Conservation (phyloP, 2,888 invertebrate genomes). For the Carcina quercana region DNA sequence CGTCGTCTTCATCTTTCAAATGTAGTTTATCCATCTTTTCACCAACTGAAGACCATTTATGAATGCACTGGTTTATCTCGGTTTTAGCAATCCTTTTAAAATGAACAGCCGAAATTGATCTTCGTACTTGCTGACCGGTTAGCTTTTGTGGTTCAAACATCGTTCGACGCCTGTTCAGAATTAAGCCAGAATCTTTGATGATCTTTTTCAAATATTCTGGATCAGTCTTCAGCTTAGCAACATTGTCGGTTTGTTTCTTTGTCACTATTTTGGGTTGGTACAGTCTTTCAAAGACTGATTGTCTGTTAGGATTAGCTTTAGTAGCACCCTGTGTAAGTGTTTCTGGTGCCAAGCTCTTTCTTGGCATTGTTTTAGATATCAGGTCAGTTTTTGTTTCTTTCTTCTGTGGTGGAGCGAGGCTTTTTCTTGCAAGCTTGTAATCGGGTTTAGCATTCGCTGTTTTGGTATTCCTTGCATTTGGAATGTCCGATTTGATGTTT, state of each 20-base stretch:
- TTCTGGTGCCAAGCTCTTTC: slow-evolving; percentile 8
- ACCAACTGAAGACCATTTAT: slow-evolving; percentile 58
- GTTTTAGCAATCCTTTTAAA: slow-evolving; percentile 49
- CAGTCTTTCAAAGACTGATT: slow-evolving; percentile 55
- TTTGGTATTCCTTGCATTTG: neutral
- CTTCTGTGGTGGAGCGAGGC: neutral
- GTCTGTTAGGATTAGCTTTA: slow-evolving; percentile 16
- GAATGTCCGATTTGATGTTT: neutral
- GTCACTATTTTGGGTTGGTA: slow-evolving; percentile 45
- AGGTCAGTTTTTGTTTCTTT: slow-evolving; percentile 8
- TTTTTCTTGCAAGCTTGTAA: neutral
- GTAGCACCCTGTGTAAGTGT: slow-evolving; percentile 1
- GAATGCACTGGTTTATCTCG: slow-evolving; percentile 48
- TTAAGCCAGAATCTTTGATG: slow-evolving; percentile 31
- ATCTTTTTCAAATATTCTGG: slow-evolving; percentile 41
- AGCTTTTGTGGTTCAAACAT: slow-evolving; percentile 28
- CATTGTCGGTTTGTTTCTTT: slow-evolving; percentile 25
- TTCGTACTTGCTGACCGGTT: slow-evolving; percentile 28
- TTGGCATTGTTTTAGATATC: slow-evolving; percentile 14
- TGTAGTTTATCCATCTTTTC: slow-evolving; percentile 46
- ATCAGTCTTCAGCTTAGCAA: slow-evolving; percentile 36
- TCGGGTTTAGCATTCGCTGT: neutral
- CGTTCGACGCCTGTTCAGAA: slow-evolving; percentile 40
- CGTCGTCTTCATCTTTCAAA: slow-evolving; percentile 42
- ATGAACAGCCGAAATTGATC: slow-evolving; percentile 67